These are phyloP conservation scores for Eupithecia inturbata DNA, from an alignment of 2,888 invertebrate genomes.

Conservation along the genomic window DNA sequence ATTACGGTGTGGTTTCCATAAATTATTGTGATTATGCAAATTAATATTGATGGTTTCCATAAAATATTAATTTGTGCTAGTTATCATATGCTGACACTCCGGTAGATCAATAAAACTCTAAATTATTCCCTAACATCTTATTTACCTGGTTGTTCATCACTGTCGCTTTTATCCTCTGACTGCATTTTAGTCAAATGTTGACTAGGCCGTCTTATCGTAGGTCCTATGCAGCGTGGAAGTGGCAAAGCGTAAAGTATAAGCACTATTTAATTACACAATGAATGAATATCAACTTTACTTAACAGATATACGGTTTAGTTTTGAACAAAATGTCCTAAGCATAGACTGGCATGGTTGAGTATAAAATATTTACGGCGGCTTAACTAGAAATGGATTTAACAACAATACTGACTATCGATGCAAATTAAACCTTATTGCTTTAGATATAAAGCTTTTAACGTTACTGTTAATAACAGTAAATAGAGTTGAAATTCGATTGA, in stretches of 20 bases:
- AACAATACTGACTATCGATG: background rate
- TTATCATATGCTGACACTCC: background rate
- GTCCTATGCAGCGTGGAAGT: slow-evolving; percentile 77
- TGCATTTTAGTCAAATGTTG: slow-evolving; percentile 84
- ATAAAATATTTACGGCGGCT: background rate
- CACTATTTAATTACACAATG: slow-evolving; percentile 33
- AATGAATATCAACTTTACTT: slow-evolving; percentile 20
- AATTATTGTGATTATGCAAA: no score
- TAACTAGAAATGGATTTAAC: slow-evolving; percentile 3
- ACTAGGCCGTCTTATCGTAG: slow-evolving; percentile 72
- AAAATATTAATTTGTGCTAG: no score
- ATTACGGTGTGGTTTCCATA: no score
- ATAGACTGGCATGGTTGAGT: background rate
- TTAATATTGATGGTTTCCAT: no score
- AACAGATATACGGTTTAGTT: slow-evolving; percentile 1
- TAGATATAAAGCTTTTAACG: slow-evolving; percentile 19
- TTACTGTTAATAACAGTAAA: slow-evolving; percentile 10
- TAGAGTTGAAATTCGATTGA: slow-evolving; percentile 20
- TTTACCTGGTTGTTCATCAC: slow-evolving; percentile 82
- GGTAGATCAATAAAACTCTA: background rate
- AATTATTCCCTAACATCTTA: background rate
- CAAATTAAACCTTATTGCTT: slow-evolving; percentile 24
- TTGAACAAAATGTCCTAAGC: background rate
- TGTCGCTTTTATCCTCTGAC: slow-evolving; percentile 87
- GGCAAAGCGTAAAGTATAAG: slow-evolving; percentile 57